Evolutionary conservation across 2,888 invertebrate species (phyloP).

Genomic region (Congeria kusceri): DNA sequence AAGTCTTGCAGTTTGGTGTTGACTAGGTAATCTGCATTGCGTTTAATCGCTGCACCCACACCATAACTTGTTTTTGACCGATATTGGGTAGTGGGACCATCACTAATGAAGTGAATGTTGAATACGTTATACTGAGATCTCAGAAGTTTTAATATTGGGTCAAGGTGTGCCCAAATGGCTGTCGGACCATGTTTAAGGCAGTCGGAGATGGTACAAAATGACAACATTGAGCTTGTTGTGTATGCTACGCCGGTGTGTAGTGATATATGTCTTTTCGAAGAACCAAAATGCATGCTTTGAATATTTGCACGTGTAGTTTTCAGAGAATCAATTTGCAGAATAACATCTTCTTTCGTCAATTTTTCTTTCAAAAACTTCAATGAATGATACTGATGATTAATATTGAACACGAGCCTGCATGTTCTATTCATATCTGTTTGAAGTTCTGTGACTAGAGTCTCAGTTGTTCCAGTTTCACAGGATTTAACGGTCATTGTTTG

Average conservation of each 20-base stretch:
- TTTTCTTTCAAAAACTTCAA: conserved; percentile 2
- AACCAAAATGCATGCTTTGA: conserved; percentile 14
- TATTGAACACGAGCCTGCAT: conserved; percentile 4
- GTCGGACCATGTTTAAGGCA: conserved; percentile 20
- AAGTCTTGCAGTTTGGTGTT: no score
- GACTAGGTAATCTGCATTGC: no score
- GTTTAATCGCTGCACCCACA: no score
- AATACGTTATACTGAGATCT: not conserved
- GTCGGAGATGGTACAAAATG: conserved; percentile 24
- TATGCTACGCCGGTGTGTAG: conserved; percentile 31
- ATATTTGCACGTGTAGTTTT: conserved; percentile 38
- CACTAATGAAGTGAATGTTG: conserved; percentile 73
- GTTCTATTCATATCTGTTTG: conserved; percentile 13
- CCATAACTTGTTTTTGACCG: conserved; percentile 80
- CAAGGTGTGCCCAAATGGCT: conserved; percentile 30
- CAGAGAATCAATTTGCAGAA: conserved; percentile 32
- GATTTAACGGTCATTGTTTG: conserved; percentile 23
- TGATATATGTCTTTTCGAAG: conserved; percentile 31
- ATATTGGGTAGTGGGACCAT: conserved; percentile 83
- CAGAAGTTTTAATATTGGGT: conserved; percentile 18
- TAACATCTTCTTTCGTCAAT: not conserved
- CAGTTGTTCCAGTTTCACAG: conserved; percentile 23
- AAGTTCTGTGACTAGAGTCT: conserved; percentile 22
- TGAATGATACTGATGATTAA: conserved; percentile 13
- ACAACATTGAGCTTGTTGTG: not conserved